Evolutionary conservation across 2,888 invertebrate species (phyloP).

Genomic region (Dynastes tityus): DNA sequence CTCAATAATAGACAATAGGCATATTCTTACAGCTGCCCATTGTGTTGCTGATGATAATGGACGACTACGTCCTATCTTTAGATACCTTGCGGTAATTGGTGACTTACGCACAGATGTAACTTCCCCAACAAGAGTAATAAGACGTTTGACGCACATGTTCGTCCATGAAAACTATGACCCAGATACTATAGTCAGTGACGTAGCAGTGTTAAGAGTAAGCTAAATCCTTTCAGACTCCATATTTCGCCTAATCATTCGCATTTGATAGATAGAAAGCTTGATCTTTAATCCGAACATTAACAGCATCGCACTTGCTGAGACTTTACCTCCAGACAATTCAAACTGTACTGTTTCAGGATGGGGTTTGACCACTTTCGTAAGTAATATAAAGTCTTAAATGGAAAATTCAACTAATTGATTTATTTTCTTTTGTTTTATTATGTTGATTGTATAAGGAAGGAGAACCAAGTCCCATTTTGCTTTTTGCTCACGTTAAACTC

Average conservation of each 20-base stretch:
- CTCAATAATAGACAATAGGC: slow-evolving; percentile 41
- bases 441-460: slow-evolving; percentile 22
- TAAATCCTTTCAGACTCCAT: neutral
- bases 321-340: slow-evolving; percentile 23
- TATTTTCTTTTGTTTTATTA: neutral
- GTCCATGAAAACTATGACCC: slow-evolving; percentile 42
- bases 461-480: slow-evolving; percentile 11
- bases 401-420: neutral
- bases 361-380: slow-evolving; percentile 42
- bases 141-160: slow-evolving; percentile 39
- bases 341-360: slow-evolving; percentile 52
- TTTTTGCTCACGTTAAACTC: slow-evolving; percentile 28
- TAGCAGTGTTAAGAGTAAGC: slow-evolving; percentile 43
- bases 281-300: slow-evolving; percentile 31
- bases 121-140: neutral
- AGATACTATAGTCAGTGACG: slow-evolving; percentile 23
- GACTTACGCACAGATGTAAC: slow-evolving; percentile 20
- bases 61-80: neutral
- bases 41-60: slow-evolving; percentile 40
- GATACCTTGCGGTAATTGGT: slow-evolving; percentile 8
- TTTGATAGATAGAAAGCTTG: slow-evolving; percentile 9
- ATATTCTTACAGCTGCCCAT: slow-evolving; percentile 50
- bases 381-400: slow-evolving; percentile 24
- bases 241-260: neutral
- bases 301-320: slow-evolving; percentile 16